A percentile compares a stretch with the other conserved stretches of the same genome.
Evolutionary conservation across 2,113 vertebrate species (phyloP).

Genomic region (Aythya baeri): DNA sequence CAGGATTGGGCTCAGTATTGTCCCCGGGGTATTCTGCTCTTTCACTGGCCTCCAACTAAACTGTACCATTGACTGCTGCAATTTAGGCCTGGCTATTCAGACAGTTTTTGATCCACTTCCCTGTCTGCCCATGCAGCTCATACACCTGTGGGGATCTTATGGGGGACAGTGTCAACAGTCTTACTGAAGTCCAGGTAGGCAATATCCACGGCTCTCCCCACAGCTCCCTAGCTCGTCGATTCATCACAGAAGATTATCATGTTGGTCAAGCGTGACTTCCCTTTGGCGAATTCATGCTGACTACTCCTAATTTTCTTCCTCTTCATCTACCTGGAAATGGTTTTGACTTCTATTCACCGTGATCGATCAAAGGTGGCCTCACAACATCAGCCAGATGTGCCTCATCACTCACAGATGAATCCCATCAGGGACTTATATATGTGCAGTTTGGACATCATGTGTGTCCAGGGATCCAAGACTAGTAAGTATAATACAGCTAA

Average conservation of each 20-base stretch:
- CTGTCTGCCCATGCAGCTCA: neutral
- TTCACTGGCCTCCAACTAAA: neutral
- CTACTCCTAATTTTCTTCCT: no score
- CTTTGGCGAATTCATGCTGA: no score
- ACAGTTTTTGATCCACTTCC: neutral
- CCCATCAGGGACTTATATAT: neutral
- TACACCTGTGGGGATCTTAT: neutral
- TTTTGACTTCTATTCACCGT: neutral
- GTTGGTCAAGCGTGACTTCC: no score
- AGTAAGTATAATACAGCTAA: neutral
- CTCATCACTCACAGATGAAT: neutral
- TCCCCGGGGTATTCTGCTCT: neutral
- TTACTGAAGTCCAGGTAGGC: neutral
- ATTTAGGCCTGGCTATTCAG: neutral
- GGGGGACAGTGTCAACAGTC: neutral
- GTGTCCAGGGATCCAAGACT: neutral
- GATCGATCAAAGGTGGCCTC: neutral
- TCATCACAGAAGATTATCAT: neutral
- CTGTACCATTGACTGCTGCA: neutral
- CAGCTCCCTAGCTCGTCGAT: neutral
- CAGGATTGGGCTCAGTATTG: neutral
- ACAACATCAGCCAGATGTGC: neutral
- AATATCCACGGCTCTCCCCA: neutral
- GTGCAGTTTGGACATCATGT: neutral
- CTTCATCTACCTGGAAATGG: no score